A percentile compares a stretch with the other conserved stretches of the same genome.
Evolutionary conservation across 2,888 invertebrate species (phyloP).

Genomic region (Ceratothoa steindachneri): DNA sequence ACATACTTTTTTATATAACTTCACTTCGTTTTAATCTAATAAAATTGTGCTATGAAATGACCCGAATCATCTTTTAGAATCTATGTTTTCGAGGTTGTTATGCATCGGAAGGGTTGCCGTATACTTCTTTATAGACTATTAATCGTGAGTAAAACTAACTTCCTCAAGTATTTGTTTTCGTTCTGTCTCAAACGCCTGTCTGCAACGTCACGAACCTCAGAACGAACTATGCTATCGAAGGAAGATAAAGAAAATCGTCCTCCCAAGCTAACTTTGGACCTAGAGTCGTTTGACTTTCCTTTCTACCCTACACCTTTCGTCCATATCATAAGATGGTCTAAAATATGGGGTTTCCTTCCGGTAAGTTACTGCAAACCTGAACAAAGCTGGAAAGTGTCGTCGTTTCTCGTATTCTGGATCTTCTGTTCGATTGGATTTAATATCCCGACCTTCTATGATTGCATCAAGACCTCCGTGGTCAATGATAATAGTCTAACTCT

Average conservation of each 20-base stretch:
- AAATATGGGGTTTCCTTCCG: conserved; percentile 41
- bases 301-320: conserved; percentile 44
- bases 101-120: background rate
- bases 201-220: background rate
- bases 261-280: background rate
- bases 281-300: background rate
- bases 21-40: no score
- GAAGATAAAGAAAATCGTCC: background rate
- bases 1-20: no score
- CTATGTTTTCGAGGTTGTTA: background rate
- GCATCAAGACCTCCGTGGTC: conserved; percentile 33
- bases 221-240: background rate
- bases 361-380: conserved; percentile 24
- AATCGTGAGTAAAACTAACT: background rate
- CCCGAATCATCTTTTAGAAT: background rate
- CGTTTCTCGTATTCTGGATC: conserved; percentile 29
- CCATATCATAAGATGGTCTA: conserved; percentile 45
- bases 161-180: background rate
- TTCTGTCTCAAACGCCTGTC: background rate
- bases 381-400: conserved; percentile 30
- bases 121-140: background rate
- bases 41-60: no score
- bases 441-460: conserved; percentile 43
- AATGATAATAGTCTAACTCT: conserved; percentile 41
- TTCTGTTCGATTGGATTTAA: conserved; percentile 42